These are phyloP conservation scores for Teleopsis dalmanni DNA, from an alignment of 1,140 invertebrate species.

Conservation along the genomic window DNA sequence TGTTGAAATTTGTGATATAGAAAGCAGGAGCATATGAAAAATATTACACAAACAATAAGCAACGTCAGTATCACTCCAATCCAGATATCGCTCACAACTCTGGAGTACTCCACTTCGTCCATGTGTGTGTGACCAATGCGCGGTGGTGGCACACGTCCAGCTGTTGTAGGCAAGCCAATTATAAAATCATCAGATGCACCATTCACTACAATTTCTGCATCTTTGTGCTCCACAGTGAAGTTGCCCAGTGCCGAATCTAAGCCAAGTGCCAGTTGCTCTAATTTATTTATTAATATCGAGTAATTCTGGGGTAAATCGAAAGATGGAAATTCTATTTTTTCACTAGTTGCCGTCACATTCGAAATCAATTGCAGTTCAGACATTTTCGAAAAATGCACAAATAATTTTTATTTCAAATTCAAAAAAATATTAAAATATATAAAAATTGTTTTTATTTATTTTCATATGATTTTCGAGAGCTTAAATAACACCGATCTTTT, in stretches of 20 bases:
- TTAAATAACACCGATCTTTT: too few relatives aligned
- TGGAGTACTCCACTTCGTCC: slow-evolving; percentile 35
- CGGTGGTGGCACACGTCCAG: slow-evolving; percentile 23
- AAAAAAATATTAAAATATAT: too few relatives aligned
- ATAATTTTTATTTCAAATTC: not conserved
- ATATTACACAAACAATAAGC: slow-evolving; percentile 53
- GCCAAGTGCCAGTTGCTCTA: slow-evolving; percentile 38
- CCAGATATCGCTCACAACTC: slow-evolving; percentile 51
- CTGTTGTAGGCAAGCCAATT: slow-evolving; percentile 23
- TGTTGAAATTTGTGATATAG: slow-evolving; percentile 59
- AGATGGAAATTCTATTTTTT: slow-evolving; percentile 9
- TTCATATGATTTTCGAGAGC: too few relatives aligned
- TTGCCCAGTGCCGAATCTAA: slow-evolving; percentile 35
- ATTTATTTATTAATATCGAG: slow-evolving; percentile 40
- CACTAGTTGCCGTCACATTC: not conserved
- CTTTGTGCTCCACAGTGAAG: slow-evolving; percentile 36
- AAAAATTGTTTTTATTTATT: too few relatives aligned
- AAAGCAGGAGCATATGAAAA: slow-evolving; percentile 55
- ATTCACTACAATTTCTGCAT: slow-evolving; percentile 32
- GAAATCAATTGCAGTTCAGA: slow-evolving; percentile 10
- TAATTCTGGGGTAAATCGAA: slow-evolving; percentile 41
- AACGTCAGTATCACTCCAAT: slow-evolving; percentile 54
- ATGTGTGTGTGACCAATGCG: slow-evolving; percentile 24
- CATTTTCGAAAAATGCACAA: slow-evolving; percentile 10
- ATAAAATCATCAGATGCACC: slow-evolving; percentile 25